These are phyloP conservation scores for Ochropleura plecta DNA, from an alignment of 2,888 invertebrate genomes.

Conservation along the genomic window DNA sequence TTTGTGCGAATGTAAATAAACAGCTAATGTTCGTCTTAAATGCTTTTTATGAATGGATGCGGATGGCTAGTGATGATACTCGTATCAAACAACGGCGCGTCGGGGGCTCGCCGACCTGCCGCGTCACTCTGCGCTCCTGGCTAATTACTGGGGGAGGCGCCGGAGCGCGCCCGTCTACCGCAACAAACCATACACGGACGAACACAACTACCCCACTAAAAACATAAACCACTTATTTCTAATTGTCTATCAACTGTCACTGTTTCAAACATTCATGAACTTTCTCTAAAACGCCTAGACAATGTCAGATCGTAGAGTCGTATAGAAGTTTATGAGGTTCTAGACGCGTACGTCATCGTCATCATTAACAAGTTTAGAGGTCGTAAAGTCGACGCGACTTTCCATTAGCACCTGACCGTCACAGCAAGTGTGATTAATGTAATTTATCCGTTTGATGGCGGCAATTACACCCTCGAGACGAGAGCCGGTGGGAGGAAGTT, in stretches of 20 bases:
- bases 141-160: constrained; percentile 75
- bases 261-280: constrained; percentile 33
- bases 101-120: constrained; percentile 67
- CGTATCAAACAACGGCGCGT: constrained; percentile 68
- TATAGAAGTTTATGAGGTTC: constrained; percentile 72
- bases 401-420: constrained; percentile 85
- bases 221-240: constrained; percentile 54
- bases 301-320: constrained; percentile 58
- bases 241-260: constrained; percentile 51
- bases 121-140: constrained; percentile 62
- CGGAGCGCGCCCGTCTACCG: constrained; percentile 33
- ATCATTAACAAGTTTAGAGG: constrained; percentile 73
- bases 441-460: constrained; percentile 84
- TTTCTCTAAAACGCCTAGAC: constrained; percentile 44
- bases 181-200: constrained; percentile 35
- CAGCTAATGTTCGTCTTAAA: constrained; percentile 53
- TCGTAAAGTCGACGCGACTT: constrained; percentile 73
- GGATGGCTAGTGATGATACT: constrained; percentile 69
- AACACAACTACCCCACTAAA: constrained; percentile 50
- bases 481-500: constrained; percentile 67
- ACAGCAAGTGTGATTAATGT: constrained; percentile 85
- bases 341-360: constrained; percentile 68
- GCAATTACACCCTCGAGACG: constrained; percentile 80
- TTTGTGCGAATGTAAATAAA: constrained; percentile 48
- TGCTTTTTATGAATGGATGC: constrained; percentile 64